Evolutionary conservation across 2,113 vertebrate genomes (phyloP), one percentile per base, ranked within the genome.

Genomic region (Salvelinus fontinalis): DNA sequence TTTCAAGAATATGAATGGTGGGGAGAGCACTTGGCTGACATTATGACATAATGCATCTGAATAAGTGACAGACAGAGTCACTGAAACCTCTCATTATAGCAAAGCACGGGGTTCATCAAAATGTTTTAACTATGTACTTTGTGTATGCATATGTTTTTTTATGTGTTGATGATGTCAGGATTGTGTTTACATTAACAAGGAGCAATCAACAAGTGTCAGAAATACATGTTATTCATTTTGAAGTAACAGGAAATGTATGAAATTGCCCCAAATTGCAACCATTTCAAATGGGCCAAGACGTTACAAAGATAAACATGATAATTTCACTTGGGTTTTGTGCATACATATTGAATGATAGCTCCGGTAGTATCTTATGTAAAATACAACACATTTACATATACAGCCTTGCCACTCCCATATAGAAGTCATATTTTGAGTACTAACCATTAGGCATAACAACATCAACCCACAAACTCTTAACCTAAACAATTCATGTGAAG

Each of bases 81-180:
- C 64, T 24, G 48, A 12, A 14, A 67, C 57, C 65, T 68, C 67
- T 69, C 44, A 31, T 22, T 67, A 84, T 86, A 90, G 87, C 80
- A 74, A 81, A 80, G 79, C 89, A 83, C 85, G 86, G 80, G 81
- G 69, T 44, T 78, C 57, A 31, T 75, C 68, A 24, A 49, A 44
- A n/a, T 67, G 39, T 31, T 22, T 79, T 69, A 75, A 60, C 54
- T 57, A 57, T 60, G 62, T 60, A 64, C 71, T 59, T 87, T 79
- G 77, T 86, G 84, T 83, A 81, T 80, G 79, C 84, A 14, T 88
- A 18, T 59, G 14, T 54, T 16, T 83, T 84, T 31, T 87, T 85
- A 82, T 5, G 49, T 82, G 65, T 79, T 16, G 26, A 74, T 78
- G 79, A 86, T 79, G 80, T 81, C 77, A 76, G 48, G 54, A 54